Percentiles rank a stretch among this genome's conserved stretches.
These are phyloP conservation scores for Mungos mungo DNA, from an alignment of 2,113 vertebrate genomes.

Conservation along the genomic window DNA sequence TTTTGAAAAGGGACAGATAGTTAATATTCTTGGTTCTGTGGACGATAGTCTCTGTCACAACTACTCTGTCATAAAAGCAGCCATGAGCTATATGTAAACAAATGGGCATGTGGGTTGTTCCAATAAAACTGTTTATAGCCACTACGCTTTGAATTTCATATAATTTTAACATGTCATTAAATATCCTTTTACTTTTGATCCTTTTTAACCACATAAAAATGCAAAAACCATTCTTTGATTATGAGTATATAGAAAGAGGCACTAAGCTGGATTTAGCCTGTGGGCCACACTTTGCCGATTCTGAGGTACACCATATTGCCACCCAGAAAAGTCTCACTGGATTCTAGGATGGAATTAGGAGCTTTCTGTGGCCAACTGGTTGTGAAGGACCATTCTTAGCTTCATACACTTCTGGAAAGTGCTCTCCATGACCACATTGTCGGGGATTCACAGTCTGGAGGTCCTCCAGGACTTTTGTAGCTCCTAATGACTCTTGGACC, in stretches of 20 bases:
- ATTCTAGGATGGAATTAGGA: not conserved
- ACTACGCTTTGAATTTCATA: not conserved
- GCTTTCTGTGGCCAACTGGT: not conserved
- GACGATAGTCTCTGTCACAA: not conserved
- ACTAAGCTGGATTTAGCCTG: not conserved
- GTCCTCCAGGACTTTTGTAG: not conserved
- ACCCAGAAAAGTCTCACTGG: not conserved
- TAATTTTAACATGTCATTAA: not conserved
- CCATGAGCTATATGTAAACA: not conserved
- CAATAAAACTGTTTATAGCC: not conserved
- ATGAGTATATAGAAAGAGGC: not conserved
- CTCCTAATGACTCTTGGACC: not conserved
- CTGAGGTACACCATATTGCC: rapidly evolving
- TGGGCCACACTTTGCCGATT: not conserved
- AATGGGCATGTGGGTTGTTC: not conserved
- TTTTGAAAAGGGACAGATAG: not conserved
- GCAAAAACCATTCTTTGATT: not conserved
- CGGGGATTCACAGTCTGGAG: not conserved
- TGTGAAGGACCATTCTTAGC: rapidly evolving
- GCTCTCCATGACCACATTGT: no score
- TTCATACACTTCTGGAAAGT: not conserved
- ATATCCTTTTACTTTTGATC: not conserved
- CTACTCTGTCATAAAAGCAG: not conserved
- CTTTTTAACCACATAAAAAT: not conserved
- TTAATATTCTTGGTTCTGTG: not conserved